Conservation (phyloP, 1,140 invertebrate species). For the Caerostris darwini region DNA sequence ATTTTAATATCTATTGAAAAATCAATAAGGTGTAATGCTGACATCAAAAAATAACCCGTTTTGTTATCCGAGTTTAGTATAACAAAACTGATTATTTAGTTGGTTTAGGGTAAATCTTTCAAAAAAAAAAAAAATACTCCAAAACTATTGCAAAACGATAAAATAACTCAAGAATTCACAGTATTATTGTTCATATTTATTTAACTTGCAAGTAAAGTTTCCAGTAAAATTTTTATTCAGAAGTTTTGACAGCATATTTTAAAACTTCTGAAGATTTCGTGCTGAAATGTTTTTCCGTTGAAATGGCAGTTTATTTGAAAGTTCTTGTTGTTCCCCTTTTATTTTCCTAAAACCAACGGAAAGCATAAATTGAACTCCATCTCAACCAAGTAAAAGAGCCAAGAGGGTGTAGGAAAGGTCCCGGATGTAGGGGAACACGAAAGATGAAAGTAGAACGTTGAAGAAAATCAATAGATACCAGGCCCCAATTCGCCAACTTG, state of each 20-base stretch:
- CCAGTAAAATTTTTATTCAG: not conserved
- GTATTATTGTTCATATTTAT: constrained; percentile 3
- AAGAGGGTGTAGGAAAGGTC: constrained; percentile 52
- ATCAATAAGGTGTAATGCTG: too few species aligned
- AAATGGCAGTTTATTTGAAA: constrained; percentile 57
- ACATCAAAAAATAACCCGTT: too few species aligned
- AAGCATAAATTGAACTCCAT: constrained; percentile 69
- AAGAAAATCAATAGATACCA: constrained; percentile 77
- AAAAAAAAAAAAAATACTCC: not conserved
- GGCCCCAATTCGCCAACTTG: constrained; percentile 76
- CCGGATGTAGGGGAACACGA: constrained; percentile 76
- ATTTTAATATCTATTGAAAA: too few species aligned
- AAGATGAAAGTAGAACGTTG: constrained; percentile 76
- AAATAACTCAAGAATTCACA: not conserved
- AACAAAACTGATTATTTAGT: too few species aligned
- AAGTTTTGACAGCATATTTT: not conserved
- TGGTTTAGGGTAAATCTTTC: too few species aligned
- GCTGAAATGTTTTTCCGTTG: not conserved
- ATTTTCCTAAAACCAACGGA: constrained; percentile 52
- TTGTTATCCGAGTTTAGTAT: too few species aligned
- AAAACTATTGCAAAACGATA: not conserved
- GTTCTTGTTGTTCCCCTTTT: constrained; percentile 67
- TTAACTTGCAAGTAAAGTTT: not conserved
- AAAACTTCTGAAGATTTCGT: not conserved
- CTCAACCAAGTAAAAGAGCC: constrained; percentile 39